Percentiles rank a stretch among this genome's conserved stretches.
Conservation (phyloP, 1,140 invertebrate genomes). For the Samia ricini region DNA sequence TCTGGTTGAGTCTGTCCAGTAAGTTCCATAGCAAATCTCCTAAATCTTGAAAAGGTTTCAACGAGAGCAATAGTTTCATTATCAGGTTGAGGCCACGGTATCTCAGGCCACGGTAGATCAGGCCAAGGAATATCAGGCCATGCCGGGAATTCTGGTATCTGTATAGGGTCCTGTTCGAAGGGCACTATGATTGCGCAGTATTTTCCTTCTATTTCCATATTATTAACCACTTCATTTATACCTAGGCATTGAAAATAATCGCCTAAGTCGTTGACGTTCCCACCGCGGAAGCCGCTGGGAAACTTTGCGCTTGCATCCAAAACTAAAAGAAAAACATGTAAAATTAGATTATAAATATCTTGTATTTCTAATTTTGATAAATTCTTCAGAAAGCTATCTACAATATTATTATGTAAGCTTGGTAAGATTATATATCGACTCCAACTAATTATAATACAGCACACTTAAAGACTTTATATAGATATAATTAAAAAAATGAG, state of each 20-base stretch:
- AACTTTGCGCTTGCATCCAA: constrained; percentile 34
- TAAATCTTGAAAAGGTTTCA: not conserved
- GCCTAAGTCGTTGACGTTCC: constrained; percentile 36
- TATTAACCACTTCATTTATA: constrained; percentile 20
- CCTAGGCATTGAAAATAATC: constrained; percentile 41
- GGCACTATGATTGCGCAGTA: constrained; percentile 33
- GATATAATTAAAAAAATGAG: no score
- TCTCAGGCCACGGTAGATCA: not conserved
- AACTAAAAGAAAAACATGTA: constrained; percentile 24
- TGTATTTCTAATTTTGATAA: not conserved
- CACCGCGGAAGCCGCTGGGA: constrained; percentile 28
- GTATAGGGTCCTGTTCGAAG: constrained; percentile 15
- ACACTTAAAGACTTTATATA: no score
- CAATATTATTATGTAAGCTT: not conserved
- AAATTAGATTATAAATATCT: not conserved
- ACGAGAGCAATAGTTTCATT: not conserved
- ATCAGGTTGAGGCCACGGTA: not conserved
- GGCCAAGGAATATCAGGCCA: not conserved
- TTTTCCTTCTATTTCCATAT: constrained; percentile 33
- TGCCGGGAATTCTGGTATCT: not conserved
- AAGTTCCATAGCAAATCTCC: not conserved
- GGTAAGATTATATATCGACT: no score
- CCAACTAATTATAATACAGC: no score
- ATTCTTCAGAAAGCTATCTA: not conserved
- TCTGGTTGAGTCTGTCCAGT: constrained; percentile 3